A percentile compares a stretch with the other conserved stretches of the same genome.
Conservation (phyloP, 1,140 invertebrate species). For the Battus philenor region DNA sequence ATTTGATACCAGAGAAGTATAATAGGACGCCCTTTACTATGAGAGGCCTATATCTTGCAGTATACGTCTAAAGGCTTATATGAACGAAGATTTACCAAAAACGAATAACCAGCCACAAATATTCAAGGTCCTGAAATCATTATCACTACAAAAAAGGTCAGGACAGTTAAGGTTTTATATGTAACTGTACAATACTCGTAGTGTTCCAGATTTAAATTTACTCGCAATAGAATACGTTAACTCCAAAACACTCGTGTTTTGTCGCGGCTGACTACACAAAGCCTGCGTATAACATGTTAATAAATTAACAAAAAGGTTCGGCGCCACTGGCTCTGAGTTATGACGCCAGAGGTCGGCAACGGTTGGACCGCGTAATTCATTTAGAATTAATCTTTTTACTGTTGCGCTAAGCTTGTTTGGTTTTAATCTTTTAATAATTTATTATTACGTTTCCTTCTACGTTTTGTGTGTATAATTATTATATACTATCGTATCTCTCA, state of each 20-base stretch:
- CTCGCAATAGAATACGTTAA: conserved; percentile 5
- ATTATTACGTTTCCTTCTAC: too few relatives aligned
- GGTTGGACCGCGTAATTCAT: conserved; percentile 23
- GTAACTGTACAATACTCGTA: too few relatives aligned
- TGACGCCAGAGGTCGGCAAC: conserved; percentile 24
- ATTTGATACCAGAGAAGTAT: too few relatives aligned
- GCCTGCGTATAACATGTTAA: conserved; percentile 15
- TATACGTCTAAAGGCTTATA: too few relatives aligned
- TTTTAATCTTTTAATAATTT: too few relatives aligned
- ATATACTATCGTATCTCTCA: too few relatives aligned
- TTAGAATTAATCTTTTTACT: conserved; percentile 16
- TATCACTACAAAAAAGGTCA: not conserved
- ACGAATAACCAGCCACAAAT: too few relatives aligned
- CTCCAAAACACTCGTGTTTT: conserved; percentile 2
- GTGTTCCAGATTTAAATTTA: not conserved
- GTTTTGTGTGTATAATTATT: too few relatives aligned
- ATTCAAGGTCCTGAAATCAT: not conserved
- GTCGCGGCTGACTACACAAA: not conserved
- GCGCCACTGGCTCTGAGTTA: conserved; percentile 22
- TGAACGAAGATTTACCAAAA: too few relatives aligned
- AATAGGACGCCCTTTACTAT: too few relatives aligned
- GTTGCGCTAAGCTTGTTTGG: conserved; percentile 3
- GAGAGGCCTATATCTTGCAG: too few relatives aligned
- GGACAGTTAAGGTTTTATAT: not conserved
- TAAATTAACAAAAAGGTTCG: conserved; percentile 19